phyloP scores from a whole-genome alignment of 1,140 invertebrate genomes.

The Heliconius melpomene region DNA sequence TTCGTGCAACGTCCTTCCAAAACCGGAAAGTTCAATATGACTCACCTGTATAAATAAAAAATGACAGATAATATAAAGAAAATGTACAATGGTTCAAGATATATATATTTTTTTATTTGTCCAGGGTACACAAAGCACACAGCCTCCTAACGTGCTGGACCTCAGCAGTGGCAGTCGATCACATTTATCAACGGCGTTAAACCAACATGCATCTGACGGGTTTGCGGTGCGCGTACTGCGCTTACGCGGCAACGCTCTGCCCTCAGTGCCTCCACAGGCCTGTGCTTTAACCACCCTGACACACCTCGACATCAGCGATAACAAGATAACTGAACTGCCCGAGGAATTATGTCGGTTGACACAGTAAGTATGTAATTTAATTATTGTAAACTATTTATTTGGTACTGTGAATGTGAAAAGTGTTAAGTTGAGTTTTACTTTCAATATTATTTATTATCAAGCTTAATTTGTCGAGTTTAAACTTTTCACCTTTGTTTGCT shows the following conservation, averaged over 20 bases:
- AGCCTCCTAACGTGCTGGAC: conserved; percentile 81
- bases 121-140: conserved; percentile 68
- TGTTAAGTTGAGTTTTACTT: neutral
- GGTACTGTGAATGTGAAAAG: neutral
- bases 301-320: conserved; percentile 87
- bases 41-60: neutral
- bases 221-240: conserved; percentile 82
- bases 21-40: too few relatives aligned
- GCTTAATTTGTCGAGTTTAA: neutral
- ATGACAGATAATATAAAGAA: too few relatives aligned
- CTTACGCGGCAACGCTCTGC: conserved; percentile 83
- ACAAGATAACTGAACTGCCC: conserved; percentile 84
- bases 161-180: conserved; percentile 80
- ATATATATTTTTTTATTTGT: conserved; percentile 31
- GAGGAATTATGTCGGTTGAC: conserved; percentile 83
- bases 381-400: neutral
- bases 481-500: too few relatives aligned
- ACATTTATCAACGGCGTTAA: conserved; percentile 57
- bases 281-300: conserved; percentile 82
- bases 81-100: neutral
- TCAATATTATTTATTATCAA: neutral
- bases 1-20: too few relatives aligned
- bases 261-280: conserved; percentile 82
- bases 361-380: conserved; percentile 82
- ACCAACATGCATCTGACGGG: conserved; percentile 66